Percentiles rank a stretch among this genome's conserved stretches.
Evolutionary conservation across 35 echinoderm and acorn worm species (phyloP).

Genomic region (Patiria miniata): DNA sequence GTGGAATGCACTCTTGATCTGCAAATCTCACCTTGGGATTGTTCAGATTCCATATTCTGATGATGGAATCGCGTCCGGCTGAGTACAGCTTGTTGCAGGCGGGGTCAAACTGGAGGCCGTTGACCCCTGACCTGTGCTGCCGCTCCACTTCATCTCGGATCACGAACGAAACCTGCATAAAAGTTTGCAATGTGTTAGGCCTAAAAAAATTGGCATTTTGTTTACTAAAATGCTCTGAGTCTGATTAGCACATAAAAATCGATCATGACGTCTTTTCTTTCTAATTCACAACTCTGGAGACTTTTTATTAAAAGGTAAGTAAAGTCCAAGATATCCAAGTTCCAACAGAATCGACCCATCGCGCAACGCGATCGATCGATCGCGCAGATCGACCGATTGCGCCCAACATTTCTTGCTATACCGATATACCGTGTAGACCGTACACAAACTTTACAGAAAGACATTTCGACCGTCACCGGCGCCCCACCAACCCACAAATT

Average conservation of each 20-base stretch:
- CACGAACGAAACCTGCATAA: slow-evolving; percentile 87
- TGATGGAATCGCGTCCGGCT: slow-evolving; percentile 92
- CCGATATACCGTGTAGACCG: too few relatives aligned
- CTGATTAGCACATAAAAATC: neutral
- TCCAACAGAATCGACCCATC: too few relatives aligned
- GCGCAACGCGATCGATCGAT: too few relatives aligned
- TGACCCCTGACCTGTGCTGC: slow-evolving; percentile 93
- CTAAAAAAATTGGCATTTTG: neutral
- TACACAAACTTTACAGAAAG: too few relatives aligned
- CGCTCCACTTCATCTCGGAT: slow-evolving; percentile 92
- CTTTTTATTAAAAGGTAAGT: too few relatives aligned
- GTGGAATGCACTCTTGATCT: too few relatives aligned
- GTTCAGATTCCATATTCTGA: slow-evolving; percentile 97
- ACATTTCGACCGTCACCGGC: too few relatives aligned
- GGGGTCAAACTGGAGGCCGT: slow-evolving; percentile 92
- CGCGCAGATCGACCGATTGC: too few relatives aligned
- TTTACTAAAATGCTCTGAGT: neutral
- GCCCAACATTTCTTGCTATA: neutral
- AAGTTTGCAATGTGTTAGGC: too few relatives aligned
- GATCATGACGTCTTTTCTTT: neutral
- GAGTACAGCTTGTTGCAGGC: slow-evolving; percentile 81
- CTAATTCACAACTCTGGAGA: too few relatives aligned
- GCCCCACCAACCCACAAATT: too few relatives aligned
- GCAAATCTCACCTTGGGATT: slow-evolving; percentile 58
- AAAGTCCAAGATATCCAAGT: too few relatives aligned